Base-by-base conservation (phyloP, 1,140 invertebrate genomes). In the Musca domestica region DNA sequence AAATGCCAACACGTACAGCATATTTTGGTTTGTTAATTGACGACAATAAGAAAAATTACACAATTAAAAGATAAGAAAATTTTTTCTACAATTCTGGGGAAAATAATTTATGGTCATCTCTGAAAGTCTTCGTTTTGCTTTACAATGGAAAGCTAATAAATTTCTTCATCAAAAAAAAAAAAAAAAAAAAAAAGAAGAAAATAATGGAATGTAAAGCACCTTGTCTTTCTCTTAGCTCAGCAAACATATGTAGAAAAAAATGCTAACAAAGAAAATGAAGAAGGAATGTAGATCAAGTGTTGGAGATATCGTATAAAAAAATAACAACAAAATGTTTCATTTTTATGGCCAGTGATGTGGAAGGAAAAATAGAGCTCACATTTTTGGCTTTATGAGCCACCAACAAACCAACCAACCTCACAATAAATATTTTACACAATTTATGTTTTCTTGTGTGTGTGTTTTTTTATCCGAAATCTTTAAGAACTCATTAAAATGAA, bases 1-100 rank as follows among this genome's bases (percentile, higher is more conserved):
- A 41, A 34, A 61, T 61, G 17, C 56, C 56, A 61, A 61, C 56
- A 61, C 56, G 30, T 41, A 61, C 56, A 61, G 22, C 56, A 61
- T 61, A 61, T 61, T 61, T 61, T 61, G 56, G 56, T 41, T 61
- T 61, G 56, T 61, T 61, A 61, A 61, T 61, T 61, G 56, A 61
- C 56, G 30, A 61, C 56, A 61, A 61, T 61, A 61, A 61, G 56
- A 61, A 61, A 61, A 61, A 61, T 61, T 61, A 61, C 56, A 41
- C 56, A 61, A 61, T 61, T 61, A 61, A 61, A 61, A 61, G 56
- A 61, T 61, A 61, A 61, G 27, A 56, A 61, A 41, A 41, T 34
- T 34, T 61, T 25, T 58, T 17, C n/a, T 34, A 61, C 27, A 58
- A 61, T 61, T 61, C 56, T 34, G 10, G 17, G 14, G 56, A 61